Evolutionary conservation across 2,113 vertebrate species (phyloP).

Genomic region (Hippoglossus stenolepis): DNA sequence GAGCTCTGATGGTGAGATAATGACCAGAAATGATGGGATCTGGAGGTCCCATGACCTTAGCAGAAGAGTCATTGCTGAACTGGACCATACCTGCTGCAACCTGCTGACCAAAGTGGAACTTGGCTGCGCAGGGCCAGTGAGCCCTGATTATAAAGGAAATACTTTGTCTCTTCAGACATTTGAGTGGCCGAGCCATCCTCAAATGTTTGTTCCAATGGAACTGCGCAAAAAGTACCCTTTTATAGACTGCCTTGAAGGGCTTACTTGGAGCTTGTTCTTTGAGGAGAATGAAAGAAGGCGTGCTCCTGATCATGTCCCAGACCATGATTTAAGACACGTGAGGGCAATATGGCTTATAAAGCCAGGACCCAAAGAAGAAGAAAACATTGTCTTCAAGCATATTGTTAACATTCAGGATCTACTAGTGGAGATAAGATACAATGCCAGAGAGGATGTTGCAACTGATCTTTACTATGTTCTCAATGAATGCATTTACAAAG

Average conservation of each 20-base stretch:
- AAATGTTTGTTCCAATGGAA: slow-evolving; percentile 76
- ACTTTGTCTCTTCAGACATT: slow-evolving; percentile 52
- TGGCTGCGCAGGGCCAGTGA: slow-evolving; percentile 49
- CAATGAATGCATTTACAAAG: slow-evolving; percentile 73
- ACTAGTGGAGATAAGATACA: slow-evolving; percentile 71
- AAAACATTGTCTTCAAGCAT: slow-evolving; percentile 54
- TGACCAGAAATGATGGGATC: slow-evolving; percentile 35
- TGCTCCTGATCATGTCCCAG: slow-evolving; percentile 62
- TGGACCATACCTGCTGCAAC: slow-evolving; percentile 45
- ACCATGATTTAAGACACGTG: background rate
- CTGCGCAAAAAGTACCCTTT: slow-evolving; percentile 68
- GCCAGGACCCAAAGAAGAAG: slow-evolving; percentile 12
- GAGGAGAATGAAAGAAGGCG: slow-evolving; percentile 69
- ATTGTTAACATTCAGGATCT: slow-evolving; percentile 73
- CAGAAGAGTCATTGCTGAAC: slow-evolving; percentile 49
- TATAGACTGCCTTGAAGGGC: slow-evolving; percentile 75
- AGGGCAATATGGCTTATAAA: slow-evolving; percentile 63
- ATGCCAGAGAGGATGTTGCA: slow-evolving; percentile 59
- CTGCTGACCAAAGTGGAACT: slow-evolving; percentile 35
- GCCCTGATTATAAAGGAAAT: slow-evolving; percentile 58
- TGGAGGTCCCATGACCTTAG: slow-evolving; percentile 69
- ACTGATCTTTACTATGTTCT: slow-evolving; percentile 66
- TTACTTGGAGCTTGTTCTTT: slow-evolving; percentile 78
- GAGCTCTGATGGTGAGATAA: slow-evolving; percentile 42
- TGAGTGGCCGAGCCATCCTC: slow-evolving; percentile 72